Evolutionary conservation across 2,113 vertebrate species (phyloP).

Genomic region (Circaetus cinerascens): DNA sequence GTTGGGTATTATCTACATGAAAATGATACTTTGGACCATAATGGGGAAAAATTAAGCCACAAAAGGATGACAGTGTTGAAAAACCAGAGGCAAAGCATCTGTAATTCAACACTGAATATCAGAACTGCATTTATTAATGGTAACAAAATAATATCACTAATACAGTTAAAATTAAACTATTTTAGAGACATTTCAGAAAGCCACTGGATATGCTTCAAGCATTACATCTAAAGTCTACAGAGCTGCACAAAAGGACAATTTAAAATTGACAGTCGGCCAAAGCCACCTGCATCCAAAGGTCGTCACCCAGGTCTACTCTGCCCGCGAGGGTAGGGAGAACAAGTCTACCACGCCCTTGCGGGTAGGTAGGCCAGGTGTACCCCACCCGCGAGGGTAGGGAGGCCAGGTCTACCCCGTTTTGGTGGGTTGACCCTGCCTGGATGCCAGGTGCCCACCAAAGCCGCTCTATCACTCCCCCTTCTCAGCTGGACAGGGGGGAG

Average conservation of each 20-base stretch:
- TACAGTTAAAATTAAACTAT: neutral
- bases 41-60: neutral
- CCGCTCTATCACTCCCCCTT: too few relatives aligned
- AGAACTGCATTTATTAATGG: neutral
- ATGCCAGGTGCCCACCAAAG: too few relatives aligned
- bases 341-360: too few relatives aligned
- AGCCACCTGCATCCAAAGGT: neutral
- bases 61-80: neutral
- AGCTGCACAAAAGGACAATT: neutral
- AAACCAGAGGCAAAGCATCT: neutral
- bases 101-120: neutral
- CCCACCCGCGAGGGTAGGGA: too few relatives aligned
- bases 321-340: too few relatives aligned
- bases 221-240: neutral
- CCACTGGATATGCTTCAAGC: neutral
- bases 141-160: neutral
- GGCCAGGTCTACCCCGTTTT: too few relatives aligned
- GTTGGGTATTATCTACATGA: neutral
- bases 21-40: neutral
- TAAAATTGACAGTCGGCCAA: neutral
- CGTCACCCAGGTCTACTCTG: too few relatives aligned
- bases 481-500: too few relatives aligned
- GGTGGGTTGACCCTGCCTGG: too few relatives aligned
- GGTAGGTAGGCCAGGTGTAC: too few relatives aligned
- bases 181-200: neutral